Conservation (phyloP, 2,888 invertebrate species). For the Drosophila merina region DNA sequence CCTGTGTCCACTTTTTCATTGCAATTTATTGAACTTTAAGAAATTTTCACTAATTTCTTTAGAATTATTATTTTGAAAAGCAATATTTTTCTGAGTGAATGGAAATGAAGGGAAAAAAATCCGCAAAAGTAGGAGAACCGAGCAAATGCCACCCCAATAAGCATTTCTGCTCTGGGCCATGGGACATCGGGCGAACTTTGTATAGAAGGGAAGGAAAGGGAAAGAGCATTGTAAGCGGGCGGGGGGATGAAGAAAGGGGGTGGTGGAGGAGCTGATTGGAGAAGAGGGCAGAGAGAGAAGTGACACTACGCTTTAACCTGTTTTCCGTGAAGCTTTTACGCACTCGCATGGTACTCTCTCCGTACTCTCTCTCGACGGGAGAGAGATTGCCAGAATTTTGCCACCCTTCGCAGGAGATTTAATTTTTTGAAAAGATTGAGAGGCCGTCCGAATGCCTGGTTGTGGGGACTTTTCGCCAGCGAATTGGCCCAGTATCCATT, state of each 20-base stretch:
- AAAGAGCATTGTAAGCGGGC: constrained; percentile 4
- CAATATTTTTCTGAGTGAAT: constrained; percentile 10
- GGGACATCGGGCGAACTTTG: constrained; percentile 48
- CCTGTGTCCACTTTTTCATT: not conserved
- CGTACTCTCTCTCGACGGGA: constrained; percentile 22
- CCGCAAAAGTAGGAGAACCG: constrained; percentile 31
- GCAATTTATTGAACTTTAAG: not conserved
- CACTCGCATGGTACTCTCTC: constrained; percentile 37
- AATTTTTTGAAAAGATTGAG: not conserved
- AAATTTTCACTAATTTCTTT: not conserved
- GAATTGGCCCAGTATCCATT: constrained; percentile 83
- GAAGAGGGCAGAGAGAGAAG: constrained; percentile 22
- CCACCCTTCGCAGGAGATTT: constrained; percentile 59
- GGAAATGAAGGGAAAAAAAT: constrained; percentile 34
- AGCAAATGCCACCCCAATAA: constrained; percentile 75
- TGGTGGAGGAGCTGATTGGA: constrained; percentile 3
- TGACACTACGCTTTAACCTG: constrained; percentile 72
- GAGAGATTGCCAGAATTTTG: constrained; percentile 35
- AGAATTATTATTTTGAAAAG: not conserved
- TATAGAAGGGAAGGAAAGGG: constrained; percentile 24
- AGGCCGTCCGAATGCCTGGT: constrained; percentile 34
- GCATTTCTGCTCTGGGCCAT: constrained; percentile 72
- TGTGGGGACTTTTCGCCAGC: constrained; percentile 56
- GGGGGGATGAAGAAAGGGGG: constrained; percentile 6
- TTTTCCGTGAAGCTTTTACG: constrained; percentile 76